Conservation (phyloP, 2,797 vertebrate genomes). For the Helicolenus hilgendorfi region DNA sequence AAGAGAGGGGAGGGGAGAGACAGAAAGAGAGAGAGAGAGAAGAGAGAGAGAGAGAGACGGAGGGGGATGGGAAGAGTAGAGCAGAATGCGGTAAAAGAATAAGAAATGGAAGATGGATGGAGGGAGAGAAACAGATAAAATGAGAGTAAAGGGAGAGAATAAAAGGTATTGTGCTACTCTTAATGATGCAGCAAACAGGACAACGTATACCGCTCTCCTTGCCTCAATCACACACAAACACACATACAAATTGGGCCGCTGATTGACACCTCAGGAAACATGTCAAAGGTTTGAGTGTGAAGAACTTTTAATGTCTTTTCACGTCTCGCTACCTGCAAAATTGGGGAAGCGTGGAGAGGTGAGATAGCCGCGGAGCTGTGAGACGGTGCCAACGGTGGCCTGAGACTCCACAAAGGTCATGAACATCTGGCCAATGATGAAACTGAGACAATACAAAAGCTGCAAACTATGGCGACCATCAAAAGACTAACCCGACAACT, state of each 20-base stretch:
- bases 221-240: neutral
- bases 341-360: neutral
- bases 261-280: constrained; percentile 47
- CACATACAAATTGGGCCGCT: neutral
- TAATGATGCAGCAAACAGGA: constrained; percentile 31
- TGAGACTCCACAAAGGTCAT: constrained; percentile 39
- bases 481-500: neutral
- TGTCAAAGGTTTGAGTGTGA: constrained; percentile 1
- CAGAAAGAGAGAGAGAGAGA: constrained; percentile 1
- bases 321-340: neutral
- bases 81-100: constrained; percentile 84
- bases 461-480: neutral
- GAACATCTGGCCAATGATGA: constrained; percentile 13
- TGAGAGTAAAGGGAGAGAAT: constrained; percentile 26
- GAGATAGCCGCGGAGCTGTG: neutral
- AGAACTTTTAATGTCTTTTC: constrained; percentile 50
- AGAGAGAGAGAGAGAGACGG: constrained; percentile 29
- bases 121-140: constrained; percentile 45
- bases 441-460: neutral
- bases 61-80: constrained; percentile 81
- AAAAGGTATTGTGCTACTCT: constrained; percentile 9
- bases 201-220: neutral
- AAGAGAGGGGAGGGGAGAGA: constrained; percentile 58
- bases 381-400: constrained; percentile 10
- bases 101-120: constrained; percentile 60